Percentiles rank a stretch among this genome's conserved stretches.
phyloP scores from a whole-genome alignment of 2,113 vertebrate species.

The Brachyhypopomus gauderio region DNA sequence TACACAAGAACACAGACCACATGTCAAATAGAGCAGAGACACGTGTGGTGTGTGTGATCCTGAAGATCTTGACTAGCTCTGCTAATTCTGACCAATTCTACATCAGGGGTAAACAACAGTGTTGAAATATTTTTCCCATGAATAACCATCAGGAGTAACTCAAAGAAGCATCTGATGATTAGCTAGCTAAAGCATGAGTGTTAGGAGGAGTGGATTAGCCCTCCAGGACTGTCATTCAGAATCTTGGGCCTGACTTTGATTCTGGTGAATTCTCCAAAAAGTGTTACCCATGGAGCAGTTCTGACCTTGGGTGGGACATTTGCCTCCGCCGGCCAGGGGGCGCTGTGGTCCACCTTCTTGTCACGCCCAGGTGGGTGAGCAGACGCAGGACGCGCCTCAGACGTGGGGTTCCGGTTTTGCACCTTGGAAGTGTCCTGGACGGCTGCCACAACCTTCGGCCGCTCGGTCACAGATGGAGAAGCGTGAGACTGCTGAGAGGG shows the following conservation, averaged over 20 bases:
- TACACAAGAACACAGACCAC: constrained; percentile 25
- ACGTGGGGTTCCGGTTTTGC: constrained; percentile 97
- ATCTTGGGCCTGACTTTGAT: too few relatives aligned
- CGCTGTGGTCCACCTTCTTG: constrained; percentile 86
- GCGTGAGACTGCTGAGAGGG: constrained; percentile 82
- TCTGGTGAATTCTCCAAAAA: not conserved
- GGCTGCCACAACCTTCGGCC: constrained; percentile 84
- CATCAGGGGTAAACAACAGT: too few relatives aligned
- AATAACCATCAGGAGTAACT: too few relatives aligned
- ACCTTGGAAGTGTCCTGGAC: constrained; percentile 89
- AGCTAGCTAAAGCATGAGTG: too few relatives aligned
- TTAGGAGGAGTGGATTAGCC: too few relatives aligned
- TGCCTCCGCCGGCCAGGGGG: constrained; percentile 83
- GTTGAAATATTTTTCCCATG: too few relatives aligned
- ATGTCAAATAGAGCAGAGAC: constrained; percentile 28
- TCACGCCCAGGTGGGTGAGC: constrained; percentile 72
- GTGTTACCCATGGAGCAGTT: not conserved
- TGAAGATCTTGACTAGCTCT: too few relatives aligned
- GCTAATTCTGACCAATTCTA: too few relatives aligned
- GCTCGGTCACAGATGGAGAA: constrained; percentile 94
- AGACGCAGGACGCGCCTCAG: constrained; percentile 87
- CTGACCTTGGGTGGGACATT: constrained; percentile 86
- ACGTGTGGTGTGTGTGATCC: not conserved
- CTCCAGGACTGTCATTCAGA: too few relatives aligned
- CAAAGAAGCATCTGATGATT: too few relatives aligned